Evolutionary conservation across 2,113 vertebrate species (phyloP).

Genomic region (Melospiza melodia): DNA sequence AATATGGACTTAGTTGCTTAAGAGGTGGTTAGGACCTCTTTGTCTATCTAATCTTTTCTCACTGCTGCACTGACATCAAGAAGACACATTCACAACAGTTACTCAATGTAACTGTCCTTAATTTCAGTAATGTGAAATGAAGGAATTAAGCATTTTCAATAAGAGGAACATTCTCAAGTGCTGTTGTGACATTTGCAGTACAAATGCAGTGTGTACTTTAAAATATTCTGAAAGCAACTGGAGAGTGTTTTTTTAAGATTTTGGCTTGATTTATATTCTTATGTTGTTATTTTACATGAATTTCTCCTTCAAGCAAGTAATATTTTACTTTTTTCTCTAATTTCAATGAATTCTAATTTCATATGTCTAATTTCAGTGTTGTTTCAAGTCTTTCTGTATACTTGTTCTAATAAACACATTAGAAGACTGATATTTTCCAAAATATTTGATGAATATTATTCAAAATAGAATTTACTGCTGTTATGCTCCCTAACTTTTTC

Average conservation of each 20-base stretch:
- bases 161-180: neutral
- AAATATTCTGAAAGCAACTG: neutral
- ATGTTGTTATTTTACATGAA: neutral
- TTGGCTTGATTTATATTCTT: neutral
- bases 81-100: neutral
- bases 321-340: neutral
- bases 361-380: neutral
- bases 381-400: neutral
- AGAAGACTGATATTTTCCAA: neutral
- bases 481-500: neutral
- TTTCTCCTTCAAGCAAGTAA: neutral
- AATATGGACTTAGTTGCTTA: neutral
- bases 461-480: neutral
- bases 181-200: neutral
- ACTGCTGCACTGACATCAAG: neutral
- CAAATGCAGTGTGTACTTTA: neutral
- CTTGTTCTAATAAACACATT: neutral
- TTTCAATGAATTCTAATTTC: neutral
- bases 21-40: neutral
- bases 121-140: neutral
- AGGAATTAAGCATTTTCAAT: neutral
- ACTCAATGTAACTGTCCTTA: accelerated
- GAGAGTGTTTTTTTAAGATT: accelerated
- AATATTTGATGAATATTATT: neutral
- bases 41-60: neutral